Conservation (phyloP, 37 sponge, comb jelly and placozoan species). For the Spongilla lacustris region DNA sequence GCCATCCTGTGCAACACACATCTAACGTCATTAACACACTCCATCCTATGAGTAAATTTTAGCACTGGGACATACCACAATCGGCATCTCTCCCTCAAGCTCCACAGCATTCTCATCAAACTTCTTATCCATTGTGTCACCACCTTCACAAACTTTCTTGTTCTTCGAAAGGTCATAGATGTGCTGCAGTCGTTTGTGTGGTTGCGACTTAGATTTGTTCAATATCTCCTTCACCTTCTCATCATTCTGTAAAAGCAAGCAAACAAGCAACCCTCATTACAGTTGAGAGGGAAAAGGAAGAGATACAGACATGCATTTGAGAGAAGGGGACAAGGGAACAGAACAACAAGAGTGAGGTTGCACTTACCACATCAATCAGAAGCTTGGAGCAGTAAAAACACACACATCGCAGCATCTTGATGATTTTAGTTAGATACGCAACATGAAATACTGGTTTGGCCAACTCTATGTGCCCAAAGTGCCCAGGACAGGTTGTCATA, state of each 20-base stretch:
- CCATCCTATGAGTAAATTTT: too few relatives aligned
- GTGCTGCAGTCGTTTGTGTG: conserved; percentile 74
- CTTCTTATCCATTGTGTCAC: conserved; percentile 66
- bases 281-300: neutral
- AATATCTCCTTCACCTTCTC: conserved; percentile 91
- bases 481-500: conserved; percentile 97
- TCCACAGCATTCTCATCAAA: conserved; percentile 33
- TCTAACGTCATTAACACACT: neutral
- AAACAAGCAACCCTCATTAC: neutral
- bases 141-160: conserved; percentile 85
- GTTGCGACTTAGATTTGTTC: conserved; percentile 51
- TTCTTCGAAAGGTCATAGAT: conserved; percentile 90
- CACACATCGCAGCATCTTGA: conserved; percentile 94
- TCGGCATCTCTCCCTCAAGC: neutral
- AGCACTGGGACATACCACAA: neutral
- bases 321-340: neutral
- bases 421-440: conserved; percentile 86
- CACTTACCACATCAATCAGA: conserved; percentile 86
- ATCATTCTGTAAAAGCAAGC: conserved; percentile 57
- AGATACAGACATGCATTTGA: too few relatives aligned
- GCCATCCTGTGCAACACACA: neutral
- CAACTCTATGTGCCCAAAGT: conserved; percentile 99
- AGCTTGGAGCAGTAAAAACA: conserved; percentile 97
- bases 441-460: conserved; percentile 98
- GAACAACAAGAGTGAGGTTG: neutral